A percentile compares a stretch with the other conserved stretches of the same genome.
Conservation (phyloP, 1,140 invertebrate species). For the Octopus bimaculoides region DNA sequence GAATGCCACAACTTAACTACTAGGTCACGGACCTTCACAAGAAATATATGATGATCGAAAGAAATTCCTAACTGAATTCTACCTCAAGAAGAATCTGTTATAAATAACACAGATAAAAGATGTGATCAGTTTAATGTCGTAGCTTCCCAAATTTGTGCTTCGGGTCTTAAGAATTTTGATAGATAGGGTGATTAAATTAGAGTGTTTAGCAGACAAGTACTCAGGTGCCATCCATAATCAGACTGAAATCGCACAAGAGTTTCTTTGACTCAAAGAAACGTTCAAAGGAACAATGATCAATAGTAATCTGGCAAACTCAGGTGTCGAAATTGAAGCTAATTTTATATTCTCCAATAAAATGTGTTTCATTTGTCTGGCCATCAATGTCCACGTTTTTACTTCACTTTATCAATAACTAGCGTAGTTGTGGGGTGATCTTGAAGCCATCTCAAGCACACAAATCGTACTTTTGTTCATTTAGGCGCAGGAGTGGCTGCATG, state of each 20-base stretch:
- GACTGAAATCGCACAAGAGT: conserved; percentile 4
- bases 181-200: not conserved
- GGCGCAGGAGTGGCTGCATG: too few species aligned
- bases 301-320: not conserved
- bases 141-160: not conserved
- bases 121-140: not conserved
- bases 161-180: not conserved
- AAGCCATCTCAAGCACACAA: too few species aligned
- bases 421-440: conserved; percentile 2
- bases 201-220: not conserved
- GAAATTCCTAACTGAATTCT: conserved; percentile 4
- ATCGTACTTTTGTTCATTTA: too few species aligned
- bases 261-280: conserved; percentile 1
- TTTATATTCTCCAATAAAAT: not conserved
- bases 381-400: conserved; percentile 3
- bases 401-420: conserved; percentile 4
- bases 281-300: not conserved
- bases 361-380: not conserved
- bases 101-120: conserved; percentile 8
- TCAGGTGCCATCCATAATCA: conserved; percentile 3
- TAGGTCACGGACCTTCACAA: too few species aligned
- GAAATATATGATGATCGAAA: not conserved
- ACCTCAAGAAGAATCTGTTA: not conserved
- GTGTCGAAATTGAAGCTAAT: not conserved
- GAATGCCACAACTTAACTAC: too few species aligned